These are phyloP conservation scores for Lycodopsis pacificus DNA, from an alignment of 2,797 vertebrate species.

Conservation along the genomic window DNA sequence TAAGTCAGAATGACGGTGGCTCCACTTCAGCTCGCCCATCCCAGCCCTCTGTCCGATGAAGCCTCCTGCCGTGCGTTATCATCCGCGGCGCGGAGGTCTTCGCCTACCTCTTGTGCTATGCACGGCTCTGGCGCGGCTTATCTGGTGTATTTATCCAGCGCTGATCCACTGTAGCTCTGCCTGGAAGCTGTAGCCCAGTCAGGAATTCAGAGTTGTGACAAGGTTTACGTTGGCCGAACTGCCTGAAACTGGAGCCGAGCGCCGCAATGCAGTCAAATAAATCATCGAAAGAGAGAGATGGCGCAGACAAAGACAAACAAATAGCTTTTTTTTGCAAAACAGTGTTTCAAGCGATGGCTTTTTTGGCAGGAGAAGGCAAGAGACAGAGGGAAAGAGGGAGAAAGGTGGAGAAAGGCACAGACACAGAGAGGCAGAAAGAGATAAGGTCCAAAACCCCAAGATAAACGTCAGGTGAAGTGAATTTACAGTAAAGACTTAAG, in stretches of 20 bases:
- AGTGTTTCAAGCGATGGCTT: conserved; percentile 59
- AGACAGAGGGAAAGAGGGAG: conserved; percentile 15
- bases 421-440: conserved; percentile 23
- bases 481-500: conserved; percentile 77
- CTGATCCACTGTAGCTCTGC: conserved; percentile 74
- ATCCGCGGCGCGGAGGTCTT: conserved; percentile 29
- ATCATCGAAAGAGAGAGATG: conserved; percentile 77
- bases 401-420: conserved; percentile 4
- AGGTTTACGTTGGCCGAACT: conserved; percentile 81
- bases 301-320: conserved; percentile 80
- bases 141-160: conserved; percentile 77
- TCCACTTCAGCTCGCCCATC: conserved; percentile 14
- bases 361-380: conserved; percentile 33
- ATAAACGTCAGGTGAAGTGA: conserved; percentile 76
- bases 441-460: conserved; percentile 55
- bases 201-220: conserved; percentile 83
- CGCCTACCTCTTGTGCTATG: conserved; percentile 51
- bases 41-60: conserved; percentile 24
- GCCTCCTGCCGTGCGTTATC: conserved; percentile 23
- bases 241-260: conserved; percentile 79
- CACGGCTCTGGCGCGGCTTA: conserved; percentile 65
- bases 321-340: conserved; percentile 74
- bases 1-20: background rate
- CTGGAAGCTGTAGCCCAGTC: conserved; percentile 78
- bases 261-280: conserved; percentile 75